phyloP scores from a whole-genome alignment of 2,113 vertebrate species.

The Loxodonta africana region DNA sequence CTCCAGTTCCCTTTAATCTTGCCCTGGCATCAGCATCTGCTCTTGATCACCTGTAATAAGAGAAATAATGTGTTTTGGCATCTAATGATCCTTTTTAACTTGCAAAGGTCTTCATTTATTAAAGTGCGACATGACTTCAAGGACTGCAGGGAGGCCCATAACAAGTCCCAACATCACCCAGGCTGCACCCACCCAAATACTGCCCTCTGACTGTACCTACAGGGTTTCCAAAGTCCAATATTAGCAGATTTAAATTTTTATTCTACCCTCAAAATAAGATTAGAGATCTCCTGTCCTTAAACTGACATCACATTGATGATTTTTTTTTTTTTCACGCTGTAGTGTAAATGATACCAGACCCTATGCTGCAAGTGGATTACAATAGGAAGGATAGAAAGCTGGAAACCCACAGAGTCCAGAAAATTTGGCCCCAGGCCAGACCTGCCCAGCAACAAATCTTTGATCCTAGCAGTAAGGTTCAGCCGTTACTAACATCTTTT shows the following conservation, averaged over 20 bases:
- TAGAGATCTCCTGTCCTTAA: neutral
- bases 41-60: conserved; percentile 22
- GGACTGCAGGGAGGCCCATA: neutral
- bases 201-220: neutral
- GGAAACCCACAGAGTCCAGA: conserved; percentile 37
- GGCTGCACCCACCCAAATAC: neutral
- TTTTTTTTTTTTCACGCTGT: neutral
- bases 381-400: neutral
- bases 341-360: neutral
- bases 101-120: neutral
- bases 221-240: neutral
- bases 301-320: neutral
- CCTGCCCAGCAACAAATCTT: neutral
- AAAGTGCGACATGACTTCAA: conserved; percentile 10
- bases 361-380: neutral
- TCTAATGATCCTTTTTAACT: neutral
- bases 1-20: neutral
- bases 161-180: neutral
- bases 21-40: neutral
- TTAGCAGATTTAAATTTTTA: conserved; percentile 7
- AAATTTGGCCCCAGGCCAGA: neutral
- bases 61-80: conserved; percentile 28
- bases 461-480: neutral
- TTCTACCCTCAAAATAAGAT: neutral
- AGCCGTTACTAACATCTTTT: neutral